Conservation (phyloP, 92 coral and sea anemone species). For the Porites evermanni region DNA sequence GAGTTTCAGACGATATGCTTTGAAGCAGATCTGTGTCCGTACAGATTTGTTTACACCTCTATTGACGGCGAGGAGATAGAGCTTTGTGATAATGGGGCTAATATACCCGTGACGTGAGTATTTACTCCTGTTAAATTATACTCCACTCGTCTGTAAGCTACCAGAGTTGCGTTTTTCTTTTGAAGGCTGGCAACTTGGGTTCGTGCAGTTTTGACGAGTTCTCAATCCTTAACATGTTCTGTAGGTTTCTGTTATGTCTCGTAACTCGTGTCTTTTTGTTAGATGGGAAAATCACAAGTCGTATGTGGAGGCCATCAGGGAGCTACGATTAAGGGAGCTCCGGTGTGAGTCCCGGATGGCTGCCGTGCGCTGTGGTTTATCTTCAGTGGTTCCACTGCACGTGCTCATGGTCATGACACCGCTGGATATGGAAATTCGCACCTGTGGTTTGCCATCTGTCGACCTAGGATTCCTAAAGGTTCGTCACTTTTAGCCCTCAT, state of each 20-base stretch:
- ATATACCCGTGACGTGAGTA: constrained; percentile 88
- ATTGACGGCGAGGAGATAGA: constrained; percentile 92
- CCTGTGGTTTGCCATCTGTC: constrained; percentile 92
- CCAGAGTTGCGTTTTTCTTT: too few species aligned
- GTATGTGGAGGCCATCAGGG: constrained; percentile 86
- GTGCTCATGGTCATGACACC: constrained; percentile 87
- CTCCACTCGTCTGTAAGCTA: too few species aligned
- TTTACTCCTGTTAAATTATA: background rate
- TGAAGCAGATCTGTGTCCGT: constrained; percentile 95
- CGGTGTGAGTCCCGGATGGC: constrained; percentile 91
- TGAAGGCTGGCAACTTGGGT: too few species aligned
- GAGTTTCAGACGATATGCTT: constrained; percentile 92
- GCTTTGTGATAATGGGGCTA: constrained; percentile 81
- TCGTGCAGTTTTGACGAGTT: too few species aligned
- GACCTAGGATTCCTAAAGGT: constrained; percentile 99
- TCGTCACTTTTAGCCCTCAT: background rate
- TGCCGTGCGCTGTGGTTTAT: constrained; percentile 87
- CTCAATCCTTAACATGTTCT: background rate
- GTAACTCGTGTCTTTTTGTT: background rate
- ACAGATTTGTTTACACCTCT: constrained; percentile 94
- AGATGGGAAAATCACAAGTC: constrained; percentile 96
- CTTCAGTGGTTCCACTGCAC: constrained; percentile 92
- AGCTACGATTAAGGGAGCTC: constrained; percentile 86
- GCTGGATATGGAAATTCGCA: constrained; percentile 89
- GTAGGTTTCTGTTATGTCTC: too few species aligned